Percentiles rank a stretch among this genome's conserved stretches.
Evolutionary conservation across 92 coral and sea anemone genomes (phyloP).

Genomic region (Bergia sp.): DNA sequence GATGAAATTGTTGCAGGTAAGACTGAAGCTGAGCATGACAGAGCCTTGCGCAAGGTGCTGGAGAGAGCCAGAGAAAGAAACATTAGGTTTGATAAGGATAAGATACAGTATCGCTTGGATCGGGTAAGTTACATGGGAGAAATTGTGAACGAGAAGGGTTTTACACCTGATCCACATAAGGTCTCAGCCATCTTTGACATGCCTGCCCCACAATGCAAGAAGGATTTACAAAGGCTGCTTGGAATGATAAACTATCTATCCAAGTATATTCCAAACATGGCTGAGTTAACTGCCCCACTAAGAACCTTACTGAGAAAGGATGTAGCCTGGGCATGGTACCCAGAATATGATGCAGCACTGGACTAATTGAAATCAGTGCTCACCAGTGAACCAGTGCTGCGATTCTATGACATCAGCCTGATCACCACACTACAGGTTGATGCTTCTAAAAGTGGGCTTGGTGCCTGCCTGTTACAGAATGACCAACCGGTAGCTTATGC

Average conservation of each 20-base stretch:
- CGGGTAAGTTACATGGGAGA: conserved; percentile 59
- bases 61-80: conserved; percentile 51
- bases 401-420: conserved; percentile 51
- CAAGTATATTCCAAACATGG: conserved; percentile 56
- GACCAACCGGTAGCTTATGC: conserved; percentile 52
- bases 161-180: conserved; percentile 64
- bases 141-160: conserved; percentile 43
- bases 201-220: conserved; percentile 57
- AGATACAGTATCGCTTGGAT: conserved; percentile 41
- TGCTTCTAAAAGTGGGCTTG: conserved; percentile 65
- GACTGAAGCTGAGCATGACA: conserved; percentile 60
- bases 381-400: conserved; percentile 54
- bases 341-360: conserved; percentile 32
- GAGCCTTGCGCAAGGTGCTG: conserved; percentile 38
- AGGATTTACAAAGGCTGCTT: conserved; percentile 53
- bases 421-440: conserved; percentile 67
- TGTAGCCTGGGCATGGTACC: conserved; percentile 38
- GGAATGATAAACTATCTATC: conserved; percentile 66
- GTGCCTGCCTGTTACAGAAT: conserved; percentile 62
- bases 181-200: conserved; percentile 58
- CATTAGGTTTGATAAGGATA: conserved; percentile 56
- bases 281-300: conserved; percentile 36
- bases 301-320: conserved; percentile 35
- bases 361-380: conserved; percentile 38
- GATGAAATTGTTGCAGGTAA: conserved; percentile 56